Base-by-base conservation (phyloP, 2,113 vertebrate species). In the Ia io region DNA sequence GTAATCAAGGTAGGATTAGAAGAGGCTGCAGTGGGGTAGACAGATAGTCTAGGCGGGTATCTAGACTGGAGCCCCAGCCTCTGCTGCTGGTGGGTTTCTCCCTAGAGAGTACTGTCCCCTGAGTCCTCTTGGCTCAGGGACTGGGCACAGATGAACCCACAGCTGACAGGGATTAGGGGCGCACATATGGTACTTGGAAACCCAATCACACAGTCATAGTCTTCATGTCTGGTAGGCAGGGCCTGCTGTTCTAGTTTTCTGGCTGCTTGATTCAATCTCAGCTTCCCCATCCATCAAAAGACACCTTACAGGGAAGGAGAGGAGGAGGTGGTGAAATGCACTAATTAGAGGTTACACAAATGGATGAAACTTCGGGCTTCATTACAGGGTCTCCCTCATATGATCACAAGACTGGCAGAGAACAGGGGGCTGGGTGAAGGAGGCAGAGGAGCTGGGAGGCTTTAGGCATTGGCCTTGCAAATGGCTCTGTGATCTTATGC, bases 401-500 rank as follows among this genome's bases (percentile, higher is more conserved):
- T 6, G 71, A 37, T 79, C 84, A 74, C 23, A 88, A 61, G n/a
- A 17, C 65, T 69, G 59, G 70, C 28, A 76, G 88, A 79, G 88
- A 92, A 73, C 5, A 35, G 47, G 79, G 79, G 37, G 2, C 2
- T 67, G 30, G 59, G 61, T 73, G 28, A 59, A 65, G 59, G 30
- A n/a, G 20, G 47, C 16, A 28, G 14, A 51, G 23, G 42, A 74
- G 37, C 23, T 32, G 6, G 51, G 47, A 74, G 63, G 16, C 28
- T 79, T 94, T 93, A 14, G n/a, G 2, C 37, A 56, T 59, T 78
- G 71, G 69, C 65, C 84, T 83, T 94, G 42, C 69, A 91, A 96
- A 84, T n/a, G 4, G 61, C 92, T 95, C 77, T 97, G 76, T 95
- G 95, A 93, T 95, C 77, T 90, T 95, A 91, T 92, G 91, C 84